phyloP scores from a whole-genome alignment of 2,113 vertebrate genomes.

The Oreochromis niloticus region DNA sequence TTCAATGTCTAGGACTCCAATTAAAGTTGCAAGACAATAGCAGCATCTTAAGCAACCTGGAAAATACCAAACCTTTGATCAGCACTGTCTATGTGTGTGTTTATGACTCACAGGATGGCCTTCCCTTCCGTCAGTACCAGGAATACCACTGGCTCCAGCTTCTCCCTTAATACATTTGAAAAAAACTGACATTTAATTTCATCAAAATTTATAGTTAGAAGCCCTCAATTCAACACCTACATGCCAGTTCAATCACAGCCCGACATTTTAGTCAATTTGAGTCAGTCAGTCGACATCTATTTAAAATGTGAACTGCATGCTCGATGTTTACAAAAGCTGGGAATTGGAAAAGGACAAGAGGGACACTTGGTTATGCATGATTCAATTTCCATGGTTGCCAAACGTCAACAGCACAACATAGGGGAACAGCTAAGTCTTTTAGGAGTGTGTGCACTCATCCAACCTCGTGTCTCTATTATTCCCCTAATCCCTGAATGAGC shows the following conservation, averaged over 20 bases:
- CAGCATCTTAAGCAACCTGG: not conserved
- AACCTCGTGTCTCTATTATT: not conserved
- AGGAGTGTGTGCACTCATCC: not conserved
- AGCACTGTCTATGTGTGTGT: not conserved
- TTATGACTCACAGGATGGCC: conserved; percentile 72
- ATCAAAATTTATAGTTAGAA: not conserved
- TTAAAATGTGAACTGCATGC: not conserved
- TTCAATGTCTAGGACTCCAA: not conserved
- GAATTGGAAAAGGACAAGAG: not conserved
- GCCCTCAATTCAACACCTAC: not conserved
- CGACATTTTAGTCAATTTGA: not conserved
- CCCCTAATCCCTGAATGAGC: not conserved
- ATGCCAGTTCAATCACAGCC: not conserved
- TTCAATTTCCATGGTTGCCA: conserved; percentile 28
- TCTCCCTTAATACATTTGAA: conserved; percentile 61
- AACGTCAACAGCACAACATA: conserved; percentile 14
- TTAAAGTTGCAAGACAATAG: not conserved
- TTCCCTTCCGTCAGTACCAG: conserved; percentile 69
- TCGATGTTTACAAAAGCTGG: not conserved
- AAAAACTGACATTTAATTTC: not conserved
- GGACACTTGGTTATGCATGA: conserved; percentile 6
- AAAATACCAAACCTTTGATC: not conserved
- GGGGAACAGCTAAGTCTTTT: not conserved
- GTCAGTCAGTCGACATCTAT: not conserved
- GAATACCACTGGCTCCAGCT: conserved; percentile 59